Conservation (phyloP, 2,797 vertebrate species). For the Champsocephalus gunnari region DNA sequence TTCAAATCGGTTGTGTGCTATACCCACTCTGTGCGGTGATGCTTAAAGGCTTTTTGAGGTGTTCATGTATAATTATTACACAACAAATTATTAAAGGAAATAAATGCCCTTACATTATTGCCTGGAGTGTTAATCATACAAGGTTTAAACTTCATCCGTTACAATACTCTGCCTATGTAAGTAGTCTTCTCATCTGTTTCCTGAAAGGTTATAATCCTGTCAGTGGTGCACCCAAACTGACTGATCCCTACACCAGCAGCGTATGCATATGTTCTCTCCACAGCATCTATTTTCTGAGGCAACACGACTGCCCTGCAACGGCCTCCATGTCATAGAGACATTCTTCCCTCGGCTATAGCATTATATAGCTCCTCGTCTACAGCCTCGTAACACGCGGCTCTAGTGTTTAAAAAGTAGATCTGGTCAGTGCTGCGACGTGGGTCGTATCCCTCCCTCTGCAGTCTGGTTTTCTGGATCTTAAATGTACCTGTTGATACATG, state of each 20-base stretch:
- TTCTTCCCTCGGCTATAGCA: constrained; percentile 84
- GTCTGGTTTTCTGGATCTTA: constrained; percentile 94
- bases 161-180: constrained; percentile 63
- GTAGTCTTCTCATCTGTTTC: constrained; percentile 53
- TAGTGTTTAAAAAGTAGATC: constrained; percentile 90
- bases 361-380: constrained; percentile 84
- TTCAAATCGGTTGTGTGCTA: constrained; percentile 30
- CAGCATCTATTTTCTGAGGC: constrained; percentile 42
- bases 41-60: constrained; percentile 56
- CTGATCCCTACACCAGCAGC: constrained; percentile 21
- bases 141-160: constrained; percentile 72
- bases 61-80: constrained; percentile 52
- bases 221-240: constrained; percentile 26
- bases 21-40: constrained; percentile 47
- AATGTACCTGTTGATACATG: constrained; percentile 87
- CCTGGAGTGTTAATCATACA: constrained; percentile 66
- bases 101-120: constrained; percentile 52
- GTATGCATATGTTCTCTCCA: constrained; percentile 23
- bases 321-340: constrained; percentile 83
- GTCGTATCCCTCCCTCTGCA: constrained; percentile 91
- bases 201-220: constrained; percentile 58
- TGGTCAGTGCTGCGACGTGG: constrained; percentile 87
- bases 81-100: constrained; percentile 46
- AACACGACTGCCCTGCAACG: constrained; percentile 19
- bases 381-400: constrained; percentile 84